A percentile compares a stretch with the other conserved stretches of the same genome.
Conservation (phyloP, 92 coral and sea anemone species). For the Nematostella vectensis region DNA sequence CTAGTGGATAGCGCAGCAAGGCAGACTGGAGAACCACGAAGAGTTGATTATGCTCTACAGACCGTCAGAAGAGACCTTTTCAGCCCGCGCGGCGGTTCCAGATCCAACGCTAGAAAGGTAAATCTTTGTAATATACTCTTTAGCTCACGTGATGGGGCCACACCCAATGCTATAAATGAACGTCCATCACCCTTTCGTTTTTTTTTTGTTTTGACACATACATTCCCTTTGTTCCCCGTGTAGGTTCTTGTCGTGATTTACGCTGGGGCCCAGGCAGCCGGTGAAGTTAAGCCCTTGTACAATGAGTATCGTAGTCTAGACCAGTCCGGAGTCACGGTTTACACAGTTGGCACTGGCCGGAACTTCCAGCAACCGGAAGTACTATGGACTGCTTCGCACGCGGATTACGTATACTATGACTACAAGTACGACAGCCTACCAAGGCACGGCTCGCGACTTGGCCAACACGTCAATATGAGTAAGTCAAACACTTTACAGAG, state of each 20-base stretch:
- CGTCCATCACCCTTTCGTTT: too few species aligned
- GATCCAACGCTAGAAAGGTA: constrained; percentile 56
- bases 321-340: constrained; percentile 10
- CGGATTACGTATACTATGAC: constrained; percentile 21
- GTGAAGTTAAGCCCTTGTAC: constrained; percentile 1
- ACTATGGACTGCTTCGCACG: constrained; percentile 34
- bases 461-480: constrained; percentile 7
- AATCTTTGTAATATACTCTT: neutral
- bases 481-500: too few species aligned
- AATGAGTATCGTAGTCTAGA: constrained; percentile 2
- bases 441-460: constrained; percentile 9
- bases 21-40: constrained; percentile 32
- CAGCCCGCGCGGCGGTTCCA: constrained; percentile 44
- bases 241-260: constrained; percentile 17
- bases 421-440: constrained; percentile 11
- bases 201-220: too few species aligned
- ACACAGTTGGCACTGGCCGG: constrained; percentile 16
- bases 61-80: constrained; percentile 37
- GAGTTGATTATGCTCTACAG: constrained; percentile 49
- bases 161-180: too few species aligned
- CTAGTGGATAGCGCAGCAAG: constrained; percentile 40
- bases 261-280: constrained; percentile 17
- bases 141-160: too few species aligned
- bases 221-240: too few species aligned
- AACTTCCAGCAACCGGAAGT: constrained; percentile 19